These are phyloP conservation scores for Alosa alosa DNA, from an alignment of 2,113 vertebrate genomes.

Conservation along the genomic window DNA sequence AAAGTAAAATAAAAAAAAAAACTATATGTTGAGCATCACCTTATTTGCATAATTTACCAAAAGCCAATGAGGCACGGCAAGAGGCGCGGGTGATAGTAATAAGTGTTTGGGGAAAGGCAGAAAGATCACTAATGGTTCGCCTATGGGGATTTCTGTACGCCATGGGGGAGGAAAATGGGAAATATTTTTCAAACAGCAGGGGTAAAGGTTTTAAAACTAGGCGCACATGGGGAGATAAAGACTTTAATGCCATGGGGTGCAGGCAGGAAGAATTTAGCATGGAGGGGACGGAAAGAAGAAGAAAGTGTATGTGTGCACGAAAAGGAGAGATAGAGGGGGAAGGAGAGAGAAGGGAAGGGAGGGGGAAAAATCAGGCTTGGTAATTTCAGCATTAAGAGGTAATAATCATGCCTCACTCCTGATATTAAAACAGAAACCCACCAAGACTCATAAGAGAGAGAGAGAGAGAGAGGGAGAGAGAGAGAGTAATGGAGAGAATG, in stretches of 20 bases:
- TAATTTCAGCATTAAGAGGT: slow-evolving; percentile 99
- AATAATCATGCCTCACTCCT: slow-evolving; percentile 99
- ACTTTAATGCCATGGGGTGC: slow-evolving; percentile 99
- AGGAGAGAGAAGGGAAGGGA: slow-evolving; percentile 31
- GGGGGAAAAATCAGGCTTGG: slow-evolving; percentile 82
- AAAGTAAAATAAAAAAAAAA: slow-evolving; percentile 77
- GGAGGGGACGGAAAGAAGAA: slow-evolving; percentile 41
- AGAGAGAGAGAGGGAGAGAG: slow-evolving; percentile 52
- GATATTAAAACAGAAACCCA: slow-evolving; percentile 98
- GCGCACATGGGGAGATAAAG: slow-evolving; percentile 99
- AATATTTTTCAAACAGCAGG: slow-evolving; percentile 99
- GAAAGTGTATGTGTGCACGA: slow-evolving; percentile 26
- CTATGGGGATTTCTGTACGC: slow-evolving; percentile 99
- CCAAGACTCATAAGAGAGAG: slow-evolving; percentile 81
- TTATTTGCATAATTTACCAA: slow-evolving; percentile 99
- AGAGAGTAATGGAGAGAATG: slow-evolving; percentile 46
- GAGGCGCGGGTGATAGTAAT: slow-evolving; percentile 97
- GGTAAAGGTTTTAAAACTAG: slow-evolving; percentile 99
- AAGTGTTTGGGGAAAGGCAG: slow-evolving; percentile 99
- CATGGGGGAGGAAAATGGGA: slow-evolving; percentile 99
- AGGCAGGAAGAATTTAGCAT: slow-evolving; percentile 89
- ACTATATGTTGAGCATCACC: slow-evolving; percentile 98
- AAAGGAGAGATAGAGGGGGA: slow-evolving; percentile 37
- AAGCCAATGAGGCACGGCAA: slow-evolving; percentile 99
- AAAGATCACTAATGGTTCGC: slow-evolving; percentile 99